phyloP scores from a whole-genome alignment of 2,113 vertebrate genomes.

The Microtus oregoni region DNA sequence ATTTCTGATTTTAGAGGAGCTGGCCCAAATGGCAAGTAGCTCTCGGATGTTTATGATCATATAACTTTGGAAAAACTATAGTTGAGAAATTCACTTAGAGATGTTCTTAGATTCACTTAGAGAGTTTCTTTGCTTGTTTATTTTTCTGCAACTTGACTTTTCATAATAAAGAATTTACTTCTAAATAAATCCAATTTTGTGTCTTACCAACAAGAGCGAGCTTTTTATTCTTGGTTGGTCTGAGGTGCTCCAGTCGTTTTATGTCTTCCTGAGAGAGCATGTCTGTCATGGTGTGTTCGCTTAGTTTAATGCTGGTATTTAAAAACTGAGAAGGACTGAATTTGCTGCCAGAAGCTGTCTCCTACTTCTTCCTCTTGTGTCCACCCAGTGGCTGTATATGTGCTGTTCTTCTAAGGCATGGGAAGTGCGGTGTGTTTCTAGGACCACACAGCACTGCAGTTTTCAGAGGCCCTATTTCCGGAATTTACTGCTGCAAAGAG shows the following conservation, averaged over 20 bases:
- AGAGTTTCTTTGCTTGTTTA: background rate
- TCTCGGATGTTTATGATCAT: background rate
- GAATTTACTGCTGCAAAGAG: background rate
- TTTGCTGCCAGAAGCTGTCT: background rate
- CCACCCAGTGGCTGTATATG: background rate
- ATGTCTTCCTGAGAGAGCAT: background rate
- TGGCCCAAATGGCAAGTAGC: slow-evolving; percentile 22
- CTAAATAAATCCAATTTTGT: slow-evolving; percentile 24
- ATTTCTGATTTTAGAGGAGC: slow-evolving; percentile 6
- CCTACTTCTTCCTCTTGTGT: background rate
- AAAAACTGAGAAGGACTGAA: slow-evolving; percentile 1
- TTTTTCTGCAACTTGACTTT: slow-evolving; percentile 2
- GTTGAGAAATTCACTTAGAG: slow-evolving; percentile 11
- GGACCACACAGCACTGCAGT: background rate
- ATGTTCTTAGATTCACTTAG: background rate
- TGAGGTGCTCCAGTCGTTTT: background rate
- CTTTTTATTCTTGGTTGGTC: slow-evolving; percentile 4
- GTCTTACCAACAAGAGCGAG: slow-evolving; percentile 38
- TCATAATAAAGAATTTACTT: slow-evolving; percentile 44
- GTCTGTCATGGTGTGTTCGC: background rate
- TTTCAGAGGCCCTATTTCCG: background rate
- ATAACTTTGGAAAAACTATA: background rate
- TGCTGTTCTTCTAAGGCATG: background rate
- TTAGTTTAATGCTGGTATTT: slow-evolving; percentile 41
- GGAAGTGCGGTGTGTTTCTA: background rate